A percentile compares a stretch with the other conserved stretches of the same genome.
Conservation (phyloP, 53 echinoderm and acorn worm genomes). For the Mesocentrotus franciscanus region DNA sequence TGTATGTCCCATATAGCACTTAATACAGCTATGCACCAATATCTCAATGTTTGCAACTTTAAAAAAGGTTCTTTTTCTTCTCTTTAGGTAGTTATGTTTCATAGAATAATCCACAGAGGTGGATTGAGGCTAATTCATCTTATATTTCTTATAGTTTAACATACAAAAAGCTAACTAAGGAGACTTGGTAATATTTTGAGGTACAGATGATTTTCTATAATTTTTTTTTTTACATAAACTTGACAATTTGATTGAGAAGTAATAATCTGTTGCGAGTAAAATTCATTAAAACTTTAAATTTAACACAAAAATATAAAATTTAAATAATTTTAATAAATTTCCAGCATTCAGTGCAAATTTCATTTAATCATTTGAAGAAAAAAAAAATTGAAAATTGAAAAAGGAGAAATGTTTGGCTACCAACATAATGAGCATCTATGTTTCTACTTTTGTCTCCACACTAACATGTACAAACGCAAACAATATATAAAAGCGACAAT, state of each 20-base stretch:
- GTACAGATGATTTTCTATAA: conserved; percentile 4
- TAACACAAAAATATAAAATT: conserved; percentile 21
- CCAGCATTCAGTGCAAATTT: conserved; percentile 1
- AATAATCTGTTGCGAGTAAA: not conserved
- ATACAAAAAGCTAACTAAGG: conserved; percentile 39
- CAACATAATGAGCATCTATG: conserved; percentile 40
- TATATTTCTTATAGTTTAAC: not conserved
- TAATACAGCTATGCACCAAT: conserved; percentile 60
- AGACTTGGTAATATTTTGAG: conserved; percentile 20
- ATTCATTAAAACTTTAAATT: not conserved
- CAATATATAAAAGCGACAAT: conserved; percentile 61
- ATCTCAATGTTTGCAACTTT: not conserved
- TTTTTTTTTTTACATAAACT: not conserved
- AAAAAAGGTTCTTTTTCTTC: conserved; percentile 5
- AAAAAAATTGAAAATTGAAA: not conserved
- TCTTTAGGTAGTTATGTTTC: conserved; percentile 52
- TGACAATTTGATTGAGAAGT: not conserved
- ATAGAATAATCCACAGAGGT: not conserved
- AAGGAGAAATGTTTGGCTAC: conserved; percentile 33
- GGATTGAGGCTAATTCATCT: conserved; percentile 15
- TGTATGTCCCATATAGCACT: conserved; percentile 59
- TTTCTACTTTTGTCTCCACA: conserved; percentile 33
- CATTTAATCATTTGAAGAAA: conserved; percentile 21
- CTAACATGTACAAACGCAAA: conserved; percentile 60
- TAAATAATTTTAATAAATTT: conserved; percentile 16